These are phyloP conservation scores for Branchinecta lindahli DNA, from an alignment of 1,140 invertebrate species.

Conservation along the genomic window DNA sequence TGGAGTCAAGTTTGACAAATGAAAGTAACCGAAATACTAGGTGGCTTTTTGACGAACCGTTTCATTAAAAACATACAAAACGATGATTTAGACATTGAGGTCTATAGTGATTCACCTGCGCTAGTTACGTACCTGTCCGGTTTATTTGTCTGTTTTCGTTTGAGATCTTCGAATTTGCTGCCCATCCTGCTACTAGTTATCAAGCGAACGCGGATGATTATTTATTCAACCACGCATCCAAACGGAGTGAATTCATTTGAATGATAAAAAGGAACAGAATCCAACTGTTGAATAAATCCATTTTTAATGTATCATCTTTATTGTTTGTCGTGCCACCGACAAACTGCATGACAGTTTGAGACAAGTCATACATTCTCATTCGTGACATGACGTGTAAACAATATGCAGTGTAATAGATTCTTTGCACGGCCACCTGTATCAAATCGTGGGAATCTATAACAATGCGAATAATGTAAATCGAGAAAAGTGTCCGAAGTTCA, in stretches of 20 bases:
- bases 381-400: neutral
- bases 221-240: neutral
- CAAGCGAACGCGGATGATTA: neutral
- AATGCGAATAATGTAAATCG: too few relatives aligned
- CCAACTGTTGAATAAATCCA: constrained; percentile 8
- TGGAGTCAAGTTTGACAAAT: too few relatives aligned
- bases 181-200: neutral
- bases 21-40: too few relatives aligned
- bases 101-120: too few relatives aligned
- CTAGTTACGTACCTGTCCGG: too few relatives aligned
- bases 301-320: constrained; percentile 10
- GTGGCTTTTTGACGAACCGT: too few relatives aligned
- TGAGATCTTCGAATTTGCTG: too few relatives aligned
- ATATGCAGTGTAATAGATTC: neutral
- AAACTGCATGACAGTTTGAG: neutral
- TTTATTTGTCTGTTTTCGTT: too few relatives aligned
- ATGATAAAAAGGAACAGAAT: constrained; percentile 10
- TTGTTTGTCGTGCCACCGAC: neutral
- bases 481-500: too few relatives aligned
- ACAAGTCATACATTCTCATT: neutral
- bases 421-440: neutral
- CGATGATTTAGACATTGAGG: too few relatives aligned
- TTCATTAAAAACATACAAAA: too few relatives aligned
- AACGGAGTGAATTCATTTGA: neutral
- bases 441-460: too few relatives aligned